Evolutionary conservation across 2,888 invertebrate genomes (phyloP).

Genomic region (Agrilus cyanescens): DNA sequence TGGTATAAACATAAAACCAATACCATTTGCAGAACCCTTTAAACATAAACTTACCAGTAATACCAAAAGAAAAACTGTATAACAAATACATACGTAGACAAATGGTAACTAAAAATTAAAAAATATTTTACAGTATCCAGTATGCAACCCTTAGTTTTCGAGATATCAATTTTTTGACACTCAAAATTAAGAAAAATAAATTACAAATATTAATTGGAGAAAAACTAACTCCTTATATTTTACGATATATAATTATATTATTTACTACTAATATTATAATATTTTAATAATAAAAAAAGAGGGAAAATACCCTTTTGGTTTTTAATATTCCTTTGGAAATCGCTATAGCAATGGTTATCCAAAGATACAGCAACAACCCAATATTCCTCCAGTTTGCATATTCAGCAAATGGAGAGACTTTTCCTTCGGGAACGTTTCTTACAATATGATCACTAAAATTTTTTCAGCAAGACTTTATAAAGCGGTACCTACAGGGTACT

Average conservation of each 20-base stretch:
- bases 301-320: slow-evolving; percentile 8
- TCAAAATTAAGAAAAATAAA: too few species aligned
- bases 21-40: too few species aligned
- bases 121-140: too few species aligned
- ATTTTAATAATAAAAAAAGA: not conserved
- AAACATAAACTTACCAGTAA: too few species aligned
- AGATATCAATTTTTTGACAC: too few species aligned
- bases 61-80: too few species aligned
- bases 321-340: slow-evolving; percentile 10
- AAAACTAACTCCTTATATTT: too few species aligned
- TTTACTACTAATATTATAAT: not conserved
- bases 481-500: too few species aligned
- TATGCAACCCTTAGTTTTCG: too few species aligned
- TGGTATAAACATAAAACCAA: too few species aligned
- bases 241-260: not conserved
- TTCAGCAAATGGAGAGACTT: not conserved
- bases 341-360: slow-evolving; percentile 11
- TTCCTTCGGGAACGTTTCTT: not conserved
- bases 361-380: slow-evolving; percentile 10
- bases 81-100: not conserved
- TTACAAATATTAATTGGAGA: too few species aligned
- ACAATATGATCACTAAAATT: slow-evolving; percentile 8
- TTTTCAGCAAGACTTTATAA: not conserved
- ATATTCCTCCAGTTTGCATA: slow-evolving; percentile 10
- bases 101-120: too few species aligned